Evolutionary conservation across 2,113 vertebrate species (phyloP).

Genomic region (Microtus montanus): DNA sequence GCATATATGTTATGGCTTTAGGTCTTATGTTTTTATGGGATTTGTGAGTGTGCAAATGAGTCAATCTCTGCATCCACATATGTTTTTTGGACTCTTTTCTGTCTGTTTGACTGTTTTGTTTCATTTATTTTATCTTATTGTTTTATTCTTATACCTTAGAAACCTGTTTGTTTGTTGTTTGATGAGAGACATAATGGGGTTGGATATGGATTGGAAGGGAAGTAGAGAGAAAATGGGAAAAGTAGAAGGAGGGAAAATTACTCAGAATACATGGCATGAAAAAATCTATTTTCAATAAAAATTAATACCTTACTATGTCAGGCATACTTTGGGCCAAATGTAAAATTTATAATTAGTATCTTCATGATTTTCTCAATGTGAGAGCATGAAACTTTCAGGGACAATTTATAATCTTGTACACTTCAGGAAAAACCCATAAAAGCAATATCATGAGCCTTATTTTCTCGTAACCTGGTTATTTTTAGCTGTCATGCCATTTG

Average conservation of each 20-base stretch:
- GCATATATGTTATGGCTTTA: not conserved
- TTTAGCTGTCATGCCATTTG: slow-evolving; percentile 26
- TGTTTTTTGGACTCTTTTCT: not conserved
- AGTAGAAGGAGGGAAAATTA: not conserved
- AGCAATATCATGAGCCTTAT: not conserved
- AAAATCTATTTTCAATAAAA: not conserved
- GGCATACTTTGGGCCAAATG: slow-evolving; percentile 38
- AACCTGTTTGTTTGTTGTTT: not conserved
- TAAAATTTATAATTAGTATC: not conserved
- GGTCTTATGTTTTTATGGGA: not conserved
- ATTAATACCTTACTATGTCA: not conserved
- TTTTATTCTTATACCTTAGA: not conserved
- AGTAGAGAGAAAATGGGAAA: not conserved
- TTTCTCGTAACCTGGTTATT: slow-evolving; percentile 9
- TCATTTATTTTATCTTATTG: not conserved
- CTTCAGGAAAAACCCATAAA: not conserved
- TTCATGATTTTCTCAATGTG: not conserved
- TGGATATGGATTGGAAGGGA: not conserved
- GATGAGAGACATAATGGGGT: not conserved
- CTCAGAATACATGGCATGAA: not conserved
- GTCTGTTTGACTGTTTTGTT: not conserved
- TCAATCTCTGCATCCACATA: not conserved
- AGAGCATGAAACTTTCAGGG: not conserved
- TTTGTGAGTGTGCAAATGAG: not conserved
- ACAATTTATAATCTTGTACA: not conserved